Evolutionary conservation across 2,888 invertebrate genomes (phyloP).

Genomic region (Rhyacophila evoluta): DNA sequence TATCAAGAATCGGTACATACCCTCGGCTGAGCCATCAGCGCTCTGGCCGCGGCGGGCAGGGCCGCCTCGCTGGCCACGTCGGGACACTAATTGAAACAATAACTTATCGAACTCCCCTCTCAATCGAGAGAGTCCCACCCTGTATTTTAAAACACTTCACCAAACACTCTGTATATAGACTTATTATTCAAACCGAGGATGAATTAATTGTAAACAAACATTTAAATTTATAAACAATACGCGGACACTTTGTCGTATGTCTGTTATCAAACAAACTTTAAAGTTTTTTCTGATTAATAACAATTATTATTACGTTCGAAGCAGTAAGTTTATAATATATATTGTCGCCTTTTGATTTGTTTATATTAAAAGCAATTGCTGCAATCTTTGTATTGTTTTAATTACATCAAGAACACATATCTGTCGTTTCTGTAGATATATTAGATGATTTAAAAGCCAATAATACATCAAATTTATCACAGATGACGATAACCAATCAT

Average conservation of each 20-base stretch:
- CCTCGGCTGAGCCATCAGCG: conserved; percentile 92
- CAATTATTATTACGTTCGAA: too few species aligned
- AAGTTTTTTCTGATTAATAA: too few species aligned
- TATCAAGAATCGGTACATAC: conserved; percentile 70
- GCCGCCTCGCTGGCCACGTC: conserved; percentile 71
- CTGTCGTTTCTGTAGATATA: neutral
- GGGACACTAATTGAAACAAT: conserved; percentile 39
- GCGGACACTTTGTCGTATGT: neutral
- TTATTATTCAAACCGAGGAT: neutral
- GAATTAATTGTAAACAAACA: conserved; percentile 1
- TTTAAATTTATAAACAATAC: conserved; percentile 28
- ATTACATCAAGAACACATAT: conserved; percentile 1
- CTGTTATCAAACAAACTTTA: neutral
- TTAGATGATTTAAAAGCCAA: neutral
- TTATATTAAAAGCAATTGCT: neutral
- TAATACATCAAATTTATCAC: conserved; percentile 34
- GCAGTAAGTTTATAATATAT: neutral
- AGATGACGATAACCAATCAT: conserved; percentile 26
- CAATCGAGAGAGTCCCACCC: conserved; percentile 25
- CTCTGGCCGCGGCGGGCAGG: conserved; percentile 78
- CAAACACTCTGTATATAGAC: neutral
- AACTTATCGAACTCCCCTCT: conserved; percentile 51
- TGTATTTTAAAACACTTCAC: conserved; percentile 11
- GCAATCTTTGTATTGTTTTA: neutral
- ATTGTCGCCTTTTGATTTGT: too few species aligned